Evolutionary conservation across 1,140 invertebrate genomes (phyloP).

Genomic region (Cydia fagiglandana): DNA sequence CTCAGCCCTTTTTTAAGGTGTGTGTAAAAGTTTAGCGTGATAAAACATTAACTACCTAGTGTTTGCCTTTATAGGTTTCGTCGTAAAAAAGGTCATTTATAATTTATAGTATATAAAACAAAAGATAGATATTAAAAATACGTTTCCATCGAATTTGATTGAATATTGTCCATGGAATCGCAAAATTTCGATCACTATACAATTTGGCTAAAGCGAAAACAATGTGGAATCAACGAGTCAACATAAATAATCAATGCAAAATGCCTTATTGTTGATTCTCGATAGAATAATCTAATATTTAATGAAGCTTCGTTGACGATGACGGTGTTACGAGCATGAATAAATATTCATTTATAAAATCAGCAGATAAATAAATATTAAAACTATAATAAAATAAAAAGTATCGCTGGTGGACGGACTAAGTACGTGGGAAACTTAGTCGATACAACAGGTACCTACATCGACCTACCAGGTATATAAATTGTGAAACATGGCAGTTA

Average conservation of each 20-base stretch:
- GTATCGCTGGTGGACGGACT: too few relatives aligned
- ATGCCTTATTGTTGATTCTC: slow-evolving; percentile 2
- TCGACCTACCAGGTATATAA: too few relatives aligned
- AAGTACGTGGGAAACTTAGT: too few relatives aligned
- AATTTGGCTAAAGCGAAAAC: slow-evolving; percentile 10
- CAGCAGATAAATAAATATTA: too few relatives aligned
- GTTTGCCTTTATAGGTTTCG: too few relatives aligned
- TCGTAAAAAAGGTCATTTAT: too few relatives aligned
- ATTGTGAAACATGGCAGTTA: too few relatives aligned
- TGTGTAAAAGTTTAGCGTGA: too few relatives aligned
- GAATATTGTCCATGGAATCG: background rate
- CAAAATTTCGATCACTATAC: background rate
- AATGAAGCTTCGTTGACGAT: background rate
- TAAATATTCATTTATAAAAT: background rate
- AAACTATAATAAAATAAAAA: too few relatives aligned
- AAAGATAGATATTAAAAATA: background rate
- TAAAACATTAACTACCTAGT: too few relatives aligned
- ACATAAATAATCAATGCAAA: slow-evolving; percentile 27
- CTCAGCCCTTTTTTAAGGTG: too few relatives aligned
- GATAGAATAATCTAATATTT: background rate
- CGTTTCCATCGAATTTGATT: background rate
- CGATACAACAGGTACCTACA: too few relatives aligned
- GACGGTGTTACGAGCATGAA: background rate
- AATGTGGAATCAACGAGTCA: slow-evolving; percentile 20
- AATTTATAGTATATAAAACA: background rate